Conservation (phyloP, 2,888 invertebrate genomes). For the Apomyelois bistriatella region DNA sequence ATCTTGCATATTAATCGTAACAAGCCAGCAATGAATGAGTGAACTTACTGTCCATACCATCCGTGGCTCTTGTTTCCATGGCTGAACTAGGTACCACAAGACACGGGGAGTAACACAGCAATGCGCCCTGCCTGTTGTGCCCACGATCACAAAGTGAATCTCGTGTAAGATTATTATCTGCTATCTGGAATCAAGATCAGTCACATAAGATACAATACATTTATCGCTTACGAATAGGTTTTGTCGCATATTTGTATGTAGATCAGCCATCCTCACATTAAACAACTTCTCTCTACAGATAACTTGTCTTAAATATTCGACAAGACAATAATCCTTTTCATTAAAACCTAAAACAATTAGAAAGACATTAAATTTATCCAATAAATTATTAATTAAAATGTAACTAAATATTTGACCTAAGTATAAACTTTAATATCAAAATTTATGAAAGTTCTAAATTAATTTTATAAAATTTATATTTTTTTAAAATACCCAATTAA, state of each 20-base stretch:
- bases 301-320: no score
- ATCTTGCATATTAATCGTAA: not conserved
- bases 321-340: no score
- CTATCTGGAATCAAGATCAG: conserved; percentile 5
- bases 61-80: not conserved
- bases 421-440: no score
- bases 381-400: no score
- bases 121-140: conserved; percentile 1
- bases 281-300: not conserved
- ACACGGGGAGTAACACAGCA: not conserved
- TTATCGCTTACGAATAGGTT: conserved; percentile 3
- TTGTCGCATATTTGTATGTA: not conserved
- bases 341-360: no score
- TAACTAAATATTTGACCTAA: no score
- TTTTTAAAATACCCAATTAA: no score
- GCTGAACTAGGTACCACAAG: not conserved
- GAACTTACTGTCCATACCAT: not conserved
- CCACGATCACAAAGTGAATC: conserved; percentile 1
- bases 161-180: conserved; percentile 5
- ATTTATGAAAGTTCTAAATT: no score
- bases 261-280: not conserved
- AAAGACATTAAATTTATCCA: no score
- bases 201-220: conserved; percentile 1
- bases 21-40: not conserved
- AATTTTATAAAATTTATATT: no score